These are phyloP conservation scores for Cotesia vestalis DNA, from an alignment of 1,140 invertebrate species.

Conservation along the genomic window DNA sequence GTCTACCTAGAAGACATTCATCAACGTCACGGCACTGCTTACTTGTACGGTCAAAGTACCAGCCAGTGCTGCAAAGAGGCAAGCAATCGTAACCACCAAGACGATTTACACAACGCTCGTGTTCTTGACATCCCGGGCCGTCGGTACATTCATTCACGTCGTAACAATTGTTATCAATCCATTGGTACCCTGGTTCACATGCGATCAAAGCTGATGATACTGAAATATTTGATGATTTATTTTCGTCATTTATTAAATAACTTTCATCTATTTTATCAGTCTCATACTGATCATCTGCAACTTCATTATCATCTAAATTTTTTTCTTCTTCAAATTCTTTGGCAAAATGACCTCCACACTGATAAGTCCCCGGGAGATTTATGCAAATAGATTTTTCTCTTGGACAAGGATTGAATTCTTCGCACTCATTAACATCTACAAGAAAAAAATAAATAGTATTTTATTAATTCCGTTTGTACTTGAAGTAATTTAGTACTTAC, in stretches of 20 bases:
- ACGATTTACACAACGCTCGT: slow-evolving; percentile 77
- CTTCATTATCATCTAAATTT: slow-evolving; percentile 24
- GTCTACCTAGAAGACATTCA: slow-evolving; percentile 73
- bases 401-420: slow-evolving; percentile 47
- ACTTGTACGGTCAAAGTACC: slow-evolving; percentile 63
- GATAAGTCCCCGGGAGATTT: slow-evolving; percentile 65
- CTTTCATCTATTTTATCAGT: not conserved
- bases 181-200: slow-evolving; percentile 63
- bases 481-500: slow-evolving; percentile 22
- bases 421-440: slow-evolving; percentile 73
- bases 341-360: slow-evolving; percentile 50
- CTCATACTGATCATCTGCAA: slow-evolving; percentile 6
- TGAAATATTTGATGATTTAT: not conserved
- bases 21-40: slow-evolving; percentile 87
- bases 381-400: slow-evolving; percentile 58
- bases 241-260: not conserved
- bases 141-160: slow-evolving; percentile 81
- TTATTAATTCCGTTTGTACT: not conserved
- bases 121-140: slow-evolving; percentile 73
- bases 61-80: slow-evolving; percentile 67
- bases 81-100: slow-evolving; percentile 77
- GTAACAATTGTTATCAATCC: slow-evolving; percentile 71
- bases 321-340: not conserved
- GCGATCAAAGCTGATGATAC: not conserved
- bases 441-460: slow-evolving; percentile 16